Evolutionary conservation across 2,888 invertebrate genomes (phyloP).

Genomic region (Kryphioiulus occultus): DNA sequence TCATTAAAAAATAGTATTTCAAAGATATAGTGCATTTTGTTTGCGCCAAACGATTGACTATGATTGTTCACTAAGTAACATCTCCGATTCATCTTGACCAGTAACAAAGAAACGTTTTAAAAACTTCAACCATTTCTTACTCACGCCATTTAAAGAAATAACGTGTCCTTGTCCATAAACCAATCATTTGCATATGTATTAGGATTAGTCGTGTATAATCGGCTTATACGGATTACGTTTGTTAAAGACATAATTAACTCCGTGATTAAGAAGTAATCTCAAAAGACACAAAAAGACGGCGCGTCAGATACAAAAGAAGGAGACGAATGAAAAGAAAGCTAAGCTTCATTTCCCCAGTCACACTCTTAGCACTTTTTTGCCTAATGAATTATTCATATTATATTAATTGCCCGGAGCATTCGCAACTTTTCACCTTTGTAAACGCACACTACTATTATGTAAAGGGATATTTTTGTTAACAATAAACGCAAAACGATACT

Average conservation of each 20-base stretch:
- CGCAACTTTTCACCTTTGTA: background rate
- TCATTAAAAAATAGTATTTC: background rate
- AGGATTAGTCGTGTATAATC: background rate
- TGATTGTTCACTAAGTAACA: no score
- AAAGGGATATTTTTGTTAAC: background rate
- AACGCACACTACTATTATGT: background rate
- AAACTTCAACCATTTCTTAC: background rate
- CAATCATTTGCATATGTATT: background rate
- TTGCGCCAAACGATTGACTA: no score
- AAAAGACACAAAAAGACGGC: conserved; percentile 15
- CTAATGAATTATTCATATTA: background rate
- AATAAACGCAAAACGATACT: background rate
- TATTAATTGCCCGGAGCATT: background rate
- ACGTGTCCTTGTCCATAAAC: background rate
- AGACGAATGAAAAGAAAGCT: background rate
- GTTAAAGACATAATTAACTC: conserved; percentile 14
- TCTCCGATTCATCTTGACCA: no score
- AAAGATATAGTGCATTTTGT: no score
- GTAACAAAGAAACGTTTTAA: no score
- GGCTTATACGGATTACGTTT: conserved; percentile 7
- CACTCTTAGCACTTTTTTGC: background rate
- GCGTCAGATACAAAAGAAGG: background rate
- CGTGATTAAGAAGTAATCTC: background rate
- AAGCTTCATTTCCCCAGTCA: background rate
- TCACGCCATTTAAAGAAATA: background rate